phyloP scores from a whole-genome alignment of 1,140 invertebrate genomes.

The Stegodyphus mimosarum region DNA sequence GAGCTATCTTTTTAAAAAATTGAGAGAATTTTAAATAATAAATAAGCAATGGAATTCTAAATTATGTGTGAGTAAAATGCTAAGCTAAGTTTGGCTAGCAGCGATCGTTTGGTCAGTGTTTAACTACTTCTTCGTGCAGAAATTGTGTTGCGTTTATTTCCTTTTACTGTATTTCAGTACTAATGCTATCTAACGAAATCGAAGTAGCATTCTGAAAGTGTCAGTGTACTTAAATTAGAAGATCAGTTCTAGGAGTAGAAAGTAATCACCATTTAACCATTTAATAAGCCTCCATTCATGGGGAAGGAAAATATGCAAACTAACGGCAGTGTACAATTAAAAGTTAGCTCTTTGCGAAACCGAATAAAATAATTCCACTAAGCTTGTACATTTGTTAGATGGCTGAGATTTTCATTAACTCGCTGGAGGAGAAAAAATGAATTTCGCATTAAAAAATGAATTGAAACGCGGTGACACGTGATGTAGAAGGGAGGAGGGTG shows the following conservation, averaged over 20 bases:
- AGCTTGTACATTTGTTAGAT: slow-evolving; percentile 56
- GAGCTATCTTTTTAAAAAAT: too few species aligned
- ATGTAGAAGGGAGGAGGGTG: slow-evolving; percentile 5
- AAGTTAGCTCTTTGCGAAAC: slow-evolving; percentile 36
- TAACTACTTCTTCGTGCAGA: too few species aligned
- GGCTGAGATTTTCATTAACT: slow-evolving; percentile 58
- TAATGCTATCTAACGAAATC: too few species aligned
- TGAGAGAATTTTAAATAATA: too few species aligned
- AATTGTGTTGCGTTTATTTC: too few species aligned
- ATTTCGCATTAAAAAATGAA: slow-evolving; percentile 35
- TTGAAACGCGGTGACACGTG: slow-evolving; percentile 32
- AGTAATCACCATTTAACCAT: slow-evolving; percentile 33
- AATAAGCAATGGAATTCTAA: too few species aligned
- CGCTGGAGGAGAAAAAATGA: slow-evolving; percentile 7
- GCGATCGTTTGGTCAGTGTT: too few species aligned
- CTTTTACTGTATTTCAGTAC: too few species aligned
- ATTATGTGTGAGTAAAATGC: too few species aligned
- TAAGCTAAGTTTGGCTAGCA: too few species aligned
- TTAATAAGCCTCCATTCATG: slow-evolving; percentile 10
- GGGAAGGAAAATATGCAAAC: slow-evolving; percentile 44
- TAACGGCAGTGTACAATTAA: slow-evolving; percentile 38
- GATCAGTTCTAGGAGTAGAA: slow-evolving; percentile 5
- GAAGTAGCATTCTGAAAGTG: too few species aligned
- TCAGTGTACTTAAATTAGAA: neutral
- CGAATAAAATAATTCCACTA: slow-evolving; percentile 52